Conservation (phyloP, 2,888 invertebrate genomes). For the Archips crataeganus region DNA sequence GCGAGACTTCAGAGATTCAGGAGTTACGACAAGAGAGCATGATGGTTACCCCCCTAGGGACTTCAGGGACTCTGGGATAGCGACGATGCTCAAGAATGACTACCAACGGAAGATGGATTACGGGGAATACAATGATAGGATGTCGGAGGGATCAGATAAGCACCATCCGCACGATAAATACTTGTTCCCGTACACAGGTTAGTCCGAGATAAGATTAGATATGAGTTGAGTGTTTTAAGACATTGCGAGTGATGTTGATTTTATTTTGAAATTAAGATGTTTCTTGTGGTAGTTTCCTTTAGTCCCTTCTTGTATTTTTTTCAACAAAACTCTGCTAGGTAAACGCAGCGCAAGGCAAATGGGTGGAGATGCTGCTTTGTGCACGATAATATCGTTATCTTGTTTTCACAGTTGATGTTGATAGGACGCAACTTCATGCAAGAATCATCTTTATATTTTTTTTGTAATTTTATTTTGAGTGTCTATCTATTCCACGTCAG, state of each 20-base stretch:
- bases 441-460: constrained; percentile 5
- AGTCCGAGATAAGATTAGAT: constrained; percentile 48
- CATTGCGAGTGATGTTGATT: constrained; percentile 7
- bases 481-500: not conserved
- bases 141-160: constrained; percentile 90
- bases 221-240: not conserved
- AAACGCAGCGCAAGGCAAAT: too few species aligned
- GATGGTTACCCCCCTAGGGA: constrained; percentile 78
- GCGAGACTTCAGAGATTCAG: constrained; percentile 71
- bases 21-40: constrained; percentile 73
- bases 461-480: constrained; percentile 7
- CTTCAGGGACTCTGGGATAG: constrained; percentile 80
- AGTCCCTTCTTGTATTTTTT: not conserved
- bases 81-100: constrained; percentile 82
- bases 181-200: constrained; percentile 93
- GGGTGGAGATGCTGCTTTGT: not conserved
- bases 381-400: not conserved
- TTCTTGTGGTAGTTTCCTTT: not conserved
- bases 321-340: too few species aligned
- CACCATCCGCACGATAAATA: constrained; percentile 92
- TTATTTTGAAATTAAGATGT: constrained; percentile 10
- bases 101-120: constrained; percentile 82
- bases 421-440: not conserved
- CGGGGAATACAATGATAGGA: constrained; percentile 87
- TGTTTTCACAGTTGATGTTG: not conserved